Percentiles rank a stretch among this genome's conserved stretches.
Conservation (phyloP, 1,140 invertebrate species). For the Penaeus japonicus region DNA sequence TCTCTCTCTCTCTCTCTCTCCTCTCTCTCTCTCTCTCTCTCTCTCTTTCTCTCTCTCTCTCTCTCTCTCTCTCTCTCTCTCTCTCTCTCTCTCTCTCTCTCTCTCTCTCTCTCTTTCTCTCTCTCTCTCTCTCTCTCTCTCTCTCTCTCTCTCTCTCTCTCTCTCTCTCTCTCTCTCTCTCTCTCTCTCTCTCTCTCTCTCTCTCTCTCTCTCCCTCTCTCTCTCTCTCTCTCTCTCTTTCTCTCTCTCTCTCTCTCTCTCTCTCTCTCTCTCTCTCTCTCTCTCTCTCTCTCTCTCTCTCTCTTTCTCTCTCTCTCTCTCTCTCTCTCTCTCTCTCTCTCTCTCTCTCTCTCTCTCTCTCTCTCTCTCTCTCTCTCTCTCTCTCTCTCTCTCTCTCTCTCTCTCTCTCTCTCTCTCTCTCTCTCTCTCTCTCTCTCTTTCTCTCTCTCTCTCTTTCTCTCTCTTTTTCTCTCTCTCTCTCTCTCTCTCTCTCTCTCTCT, state of each 20-base stretch:
- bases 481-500: neutral
- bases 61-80: neutral
- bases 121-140: slow-evolving; percentile 8
- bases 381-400: neutral
- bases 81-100: neutral
- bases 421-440: slow-evolving; percentile 14
- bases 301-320: neutral
- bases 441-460: slow-evolving; percentile 20
- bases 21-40: neutral
- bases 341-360: slow-evolving; percentile 15
- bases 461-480: slow-evolving; percentile 9
- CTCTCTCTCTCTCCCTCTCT: neutral
- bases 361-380: slow-evolving; percentile 18
- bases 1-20: too few relatives aligned
- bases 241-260: neutral
- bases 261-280: neutral
- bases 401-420: neutral
- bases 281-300: neutral
- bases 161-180: slow-evolving; percentile 3
- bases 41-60: neutral
- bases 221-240: neutral
- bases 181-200: neutral
- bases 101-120: neutral
- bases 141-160: slow-evolving; percentile 6
- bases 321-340: slow-evolving; percentile 18